Conservation (phyloP, 2,113 vertebrate genomes). For the Gallinago media region DNA sequence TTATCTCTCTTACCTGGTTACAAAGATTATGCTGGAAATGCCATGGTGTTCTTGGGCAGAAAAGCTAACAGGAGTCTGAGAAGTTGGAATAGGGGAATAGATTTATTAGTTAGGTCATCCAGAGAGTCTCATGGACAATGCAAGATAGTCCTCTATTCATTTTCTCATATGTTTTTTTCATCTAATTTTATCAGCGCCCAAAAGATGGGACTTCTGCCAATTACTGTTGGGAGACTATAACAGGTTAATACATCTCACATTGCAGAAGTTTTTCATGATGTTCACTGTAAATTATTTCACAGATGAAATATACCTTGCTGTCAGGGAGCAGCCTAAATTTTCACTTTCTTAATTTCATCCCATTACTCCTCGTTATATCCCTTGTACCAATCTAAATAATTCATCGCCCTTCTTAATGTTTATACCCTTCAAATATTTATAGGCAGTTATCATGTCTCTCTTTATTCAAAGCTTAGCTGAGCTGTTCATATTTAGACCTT, state of each 20-base stretch:
- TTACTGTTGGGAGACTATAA: neutral
- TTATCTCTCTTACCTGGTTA: neutral
- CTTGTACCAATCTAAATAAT: conserved; percentile 69
- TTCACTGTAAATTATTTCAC: conserved; percentile 60
- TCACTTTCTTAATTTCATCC: conserved; percentile 60
- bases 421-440: conserved; percentile 75
- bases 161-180: neutral
- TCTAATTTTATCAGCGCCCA: neutral
- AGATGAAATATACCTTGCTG: conserved; percentile 33
- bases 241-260: neutral
- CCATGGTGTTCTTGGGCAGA: neutral
- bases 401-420: conserved; percentile 60
- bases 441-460: conserved; percentile 57
- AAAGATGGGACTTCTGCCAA: neutral
- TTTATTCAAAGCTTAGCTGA: conserved; percentile 61
- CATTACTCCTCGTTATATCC: conserved; percentile 59
- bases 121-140: neutral
- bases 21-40: neutral
- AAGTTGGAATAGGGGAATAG: neutral
- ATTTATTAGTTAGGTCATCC: neutral
- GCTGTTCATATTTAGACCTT: conserved; percentile 52
- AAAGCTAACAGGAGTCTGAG: neutral
- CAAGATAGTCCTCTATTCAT: neutral
- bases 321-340: conserved; percentile 58
- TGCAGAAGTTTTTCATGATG: conserved; percentile 6